phyloP scores from a whole-genome alignment of 1,140 invertebrate genomes.

The Calephelis virginiensis region DNA sequence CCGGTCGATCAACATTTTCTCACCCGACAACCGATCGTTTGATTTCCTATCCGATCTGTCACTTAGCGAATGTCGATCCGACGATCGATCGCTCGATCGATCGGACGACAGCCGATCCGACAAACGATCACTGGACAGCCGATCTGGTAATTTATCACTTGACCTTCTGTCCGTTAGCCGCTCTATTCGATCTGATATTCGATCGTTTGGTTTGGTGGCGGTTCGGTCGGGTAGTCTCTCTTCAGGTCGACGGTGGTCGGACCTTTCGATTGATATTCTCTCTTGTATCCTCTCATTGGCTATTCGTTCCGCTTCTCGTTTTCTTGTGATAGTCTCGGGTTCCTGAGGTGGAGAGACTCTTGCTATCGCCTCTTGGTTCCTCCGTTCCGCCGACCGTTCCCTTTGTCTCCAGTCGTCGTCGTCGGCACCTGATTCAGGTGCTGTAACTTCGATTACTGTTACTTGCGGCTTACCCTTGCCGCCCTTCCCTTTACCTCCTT shows the following conservation, averaged over 20 bases:
- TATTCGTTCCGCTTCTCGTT: conserved; percentile 47
- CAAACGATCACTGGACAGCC: conserved; percentile 36
- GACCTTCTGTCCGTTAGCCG: conserved; percentile 34
- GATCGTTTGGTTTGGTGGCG: conserved; percentile 48
- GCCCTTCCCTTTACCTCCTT: conserved; percentile 81
- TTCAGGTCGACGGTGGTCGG: conserved; percentile 39
- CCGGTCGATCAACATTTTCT: conserved; percentile 32
- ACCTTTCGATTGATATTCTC: conserved; percentile 45
- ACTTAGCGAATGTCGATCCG: conserved; percentile 29
- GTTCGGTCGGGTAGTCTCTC: conserved; percentile 35
- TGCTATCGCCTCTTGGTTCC: conserved; percentile 61
- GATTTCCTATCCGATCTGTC: conserved; percentile 33
- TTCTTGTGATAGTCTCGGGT: conserved; percentile 45
- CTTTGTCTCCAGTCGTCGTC: conserved; percentile 47
- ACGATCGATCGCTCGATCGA: conserved; percentile 31
- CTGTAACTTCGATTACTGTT: conserved; percentile 74
- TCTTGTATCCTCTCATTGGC: conserved; percentile 52
- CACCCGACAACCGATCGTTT: conserved; percentile 33
- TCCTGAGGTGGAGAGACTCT: conserved; percentile 56
- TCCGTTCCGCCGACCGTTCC: conserved; percentile 45
- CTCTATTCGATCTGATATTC: conserved; percentile 41
- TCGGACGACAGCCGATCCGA: conserved; percentile 32
- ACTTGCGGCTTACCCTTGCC: conserved; percentile 82
- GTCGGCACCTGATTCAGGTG: conserved; percentile 48
- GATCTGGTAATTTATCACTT: conserved; percentile 46